phyloP scores from a whole-genome alignment of 1,140 invertebrate species.

The Drosophila varians region DNA sequence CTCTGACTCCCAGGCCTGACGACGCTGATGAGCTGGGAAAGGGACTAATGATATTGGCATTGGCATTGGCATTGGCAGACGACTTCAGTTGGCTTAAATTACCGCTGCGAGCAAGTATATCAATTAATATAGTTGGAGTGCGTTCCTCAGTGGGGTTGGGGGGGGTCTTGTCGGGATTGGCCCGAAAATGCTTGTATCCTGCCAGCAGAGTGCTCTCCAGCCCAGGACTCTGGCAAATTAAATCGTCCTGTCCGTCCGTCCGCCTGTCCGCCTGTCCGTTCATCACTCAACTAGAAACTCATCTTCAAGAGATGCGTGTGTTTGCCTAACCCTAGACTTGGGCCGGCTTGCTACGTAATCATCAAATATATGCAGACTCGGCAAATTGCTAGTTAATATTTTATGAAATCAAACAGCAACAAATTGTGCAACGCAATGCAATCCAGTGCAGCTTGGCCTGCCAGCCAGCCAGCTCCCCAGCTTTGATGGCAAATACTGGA shows the following conservation, averaged over 20 bases:
- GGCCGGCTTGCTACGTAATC: conserved; percentile 23
- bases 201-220: conserved; percentile 25
- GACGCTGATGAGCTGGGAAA: conserved; percentile 4
- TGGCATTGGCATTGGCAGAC: conserved; percentile 67
- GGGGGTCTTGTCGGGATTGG: conserved; percentile 2
- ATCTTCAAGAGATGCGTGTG: conserved; percentile 45
- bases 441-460: conserved; percentile 16
- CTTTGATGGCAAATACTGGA: conserved; percentile 32
- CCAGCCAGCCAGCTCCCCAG: too few species aligned
- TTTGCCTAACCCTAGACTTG: conserved; percentile 52
- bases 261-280: conserved; percentile 5
- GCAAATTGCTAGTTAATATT: conserved; percentile 79
- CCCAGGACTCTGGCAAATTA: conserved; percentile 48
- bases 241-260: conserved; percentile 38
- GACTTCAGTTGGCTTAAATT: conserved; percentile 78
- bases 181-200: conserved; percentile 29
- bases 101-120: conserved; percentile 77
- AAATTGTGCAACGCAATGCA: conserved; percentile 71
- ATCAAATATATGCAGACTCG: conserved; percentile 62
- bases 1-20: neutral
- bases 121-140: conserved; percentile 82
- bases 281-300: conserved; percentile 21
- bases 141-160: conserved; percentile 20
- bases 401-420: conserved; percentile 78
- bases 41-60: conserved; percentile 58